Percentiles rank a stretch among this genome's conserved stretches.
phyloP scores from a whole-genome alignment of 2,113 vertebrate genomes.

The Megatriorchis doriae region DNA sequence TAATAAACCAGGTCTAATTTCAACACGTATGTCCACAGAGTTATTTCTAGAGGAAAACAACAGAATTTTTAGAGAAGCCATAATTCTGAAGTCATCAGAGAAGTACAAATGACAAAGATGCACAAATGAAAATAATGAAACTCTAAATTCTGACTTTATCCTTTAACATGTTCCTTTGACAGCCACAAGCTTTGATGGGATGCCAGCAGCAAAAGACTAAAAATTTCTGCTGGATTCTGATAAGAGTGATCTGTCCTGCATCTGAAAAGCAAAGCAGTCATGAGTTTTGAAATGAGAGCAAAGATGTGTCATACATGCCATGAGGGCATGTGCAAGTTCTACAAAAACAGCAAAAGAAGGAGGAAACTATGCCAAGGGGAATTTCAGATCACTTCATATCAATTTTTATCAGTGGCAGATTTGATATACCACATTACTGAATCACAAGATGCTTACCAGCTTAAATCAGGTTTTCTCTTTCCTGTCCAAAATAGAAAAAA shows the following conservation, averaged over 20 bases:
- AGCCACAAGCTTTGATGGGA: not conserved
- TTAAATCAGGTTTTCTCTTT: not conserved
- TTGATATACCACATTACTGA: not conserved
- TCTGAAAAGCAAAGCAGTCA: not conserved
- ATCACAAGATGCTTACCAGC: not conserved
- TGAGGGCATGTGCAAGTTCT: not conserved
- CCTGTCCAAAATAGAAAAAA: not conserved
- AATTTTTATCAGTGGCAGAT: not conserved
- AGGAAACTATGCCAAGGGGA: not conserved
- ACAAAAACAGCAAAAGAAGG: not conserved
- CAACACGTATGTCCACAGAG: not conserved
- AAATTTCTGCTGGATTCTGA: not conserved
- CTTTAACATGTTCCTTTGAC: not conserved
- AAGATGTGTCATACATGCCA: not conserved
- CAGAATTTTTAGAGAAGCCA: not conserved
- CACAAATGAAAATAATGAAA: not conserved
- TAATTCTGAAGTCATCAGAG: not conserved
- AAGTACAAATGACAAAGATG: not conserved
- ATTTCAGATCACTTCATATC: not conserved
- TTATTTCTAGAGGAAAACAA: not conserved
- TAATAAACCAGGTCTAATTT: not conserved
- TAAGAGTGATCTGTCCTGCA: not conserved
- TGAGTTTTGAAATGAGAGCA: not conserved
- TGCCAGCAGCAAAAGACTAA: not conserved
- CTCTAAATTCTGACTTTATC: not conserved